phyloP scores from a whole-genome alignment of 1,140 invertebrate species.

The Matsumurasca onukii region DNA sequence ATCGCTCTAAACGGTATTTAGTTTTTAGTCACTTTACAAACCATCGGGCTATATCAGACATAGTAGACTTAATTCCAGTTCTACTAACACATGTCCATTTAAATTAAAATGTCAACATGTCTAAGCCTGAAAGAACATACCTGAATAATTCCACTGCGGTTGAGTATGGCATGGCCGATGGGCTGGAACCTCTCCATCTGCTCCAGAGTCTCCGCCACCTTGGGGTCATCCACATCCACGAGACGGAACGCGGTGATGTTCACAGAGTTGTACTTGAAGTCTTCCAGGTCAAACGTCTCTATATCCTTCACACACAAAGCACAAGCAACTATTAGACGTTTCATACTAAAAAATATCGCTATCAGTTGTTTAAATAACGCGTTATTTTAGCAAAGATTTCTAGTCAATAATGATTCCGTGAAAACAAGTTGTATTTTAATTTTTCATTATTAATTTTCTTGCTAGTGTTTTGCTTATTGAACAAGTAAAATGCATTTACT shows the following conservation, averaged over 20 bases:
- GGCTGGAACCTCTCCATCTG: constrained; percentile 90
- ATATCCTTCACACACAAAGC: constrained; percentile 66
- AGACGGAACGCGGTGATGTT: constrained; percentile 91
- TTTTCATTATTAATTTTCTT: too few relatives aligned
- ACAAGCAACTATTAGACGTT: not conserved
- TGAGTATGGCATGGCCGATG: constrained; percentile 76
- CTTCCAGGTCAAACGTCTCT: constrained; percentile 88
- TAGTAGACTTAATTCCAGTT: too few relatives aligned
- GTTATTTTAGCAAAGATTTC: constrained; percentile 7
- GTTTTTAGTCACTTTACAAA: too few relatives aligned
- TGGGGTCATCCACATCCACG: constrained; percentile 75
- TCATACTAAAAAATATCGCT: not conserved
- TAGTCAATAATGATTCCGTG: not conserved
- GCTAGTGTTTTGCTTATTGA: too few relatives aligned
- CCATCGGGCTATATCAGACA: too few relatives aligned
- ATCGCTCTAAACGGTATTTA: too few relatives aligned
- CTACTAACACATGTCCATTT: too few relatives aligned
- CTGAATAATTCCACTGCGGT: constrained; percentile 69
- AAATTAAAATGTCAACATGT: too few relatives aligned
- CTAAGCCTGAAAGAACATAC: too few relatives aligned
- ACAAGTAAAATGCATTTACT: too few relatives aligned
- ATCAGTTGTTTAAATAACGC: not conserved
- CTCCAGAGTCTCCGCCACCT: constrained; percentile 71
- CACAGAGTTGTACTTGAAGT: constrained; percentile 92
- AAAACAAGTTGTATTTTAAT: too few relatives aligned